A percentile compares a stretch with the other conserved stretches of the same genome.
Evolutionary conservation across 2,888 invertebrate species (phyloP).

Genomic region (Adelphocoris suturalis): DNA sequence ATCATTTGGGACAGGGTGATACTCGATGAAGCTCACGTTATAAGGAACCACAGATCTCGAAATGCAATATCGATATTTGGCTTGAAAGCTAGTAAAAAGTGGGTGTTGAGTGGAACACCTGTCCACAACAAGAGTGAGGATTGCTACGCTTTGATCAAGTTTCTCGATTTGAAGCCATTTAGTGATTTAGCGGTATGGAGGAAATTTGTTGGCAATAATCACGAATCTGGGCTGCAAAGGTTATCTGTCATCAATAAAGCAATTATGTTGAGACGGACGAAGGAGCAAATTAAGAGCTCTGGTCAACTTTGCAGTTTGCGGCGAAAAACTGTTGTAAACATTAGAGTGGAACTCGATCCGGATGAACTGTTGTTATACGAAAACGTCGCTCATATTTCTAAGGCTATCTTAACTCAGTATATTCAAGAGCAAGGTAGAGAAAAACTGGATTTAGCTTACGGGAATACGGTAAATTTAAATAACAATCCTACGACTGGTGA

Average conservation of each 20-base stretch:
- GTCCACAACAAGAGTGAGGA: constrained; percentile 96
- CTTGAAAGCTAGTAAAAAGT: constrained; percentile 84
- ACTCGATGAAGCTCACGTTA: constrained; percentile 95
- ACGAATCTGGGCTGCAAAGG: constrained; percentile 87
- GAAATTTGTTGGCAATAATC: constrained; percentile 93
- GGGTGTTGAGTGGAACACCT: constrained; percentile 96
- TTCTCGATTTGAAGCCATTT: constrained; percentile 91
- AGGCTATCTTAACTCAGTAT: constrained; percentile 87
- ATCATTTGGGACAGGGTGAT: constrained; percentile 90
- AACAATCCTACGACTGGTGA: constrained; percentile 78
- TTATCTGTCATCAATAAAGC: constrained; percentile 91
- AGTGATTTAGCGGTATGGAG: constrained; percentile 94
- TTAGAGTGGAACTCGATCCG: constrained; percentile 83
- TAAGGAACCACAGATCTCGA: constrained; percentile 91
- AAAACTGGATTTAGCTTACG: constrained; percentile 62
- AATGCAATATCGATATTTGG: constrained; percentile 86
- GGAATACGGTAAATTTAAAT: too few relatives aligned
- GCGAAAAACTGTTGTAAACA: constrained; percentile 81
- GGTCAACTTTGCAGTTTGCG: constrained; percentile 85
- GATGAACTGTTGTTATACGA: constrained; percentile 90
- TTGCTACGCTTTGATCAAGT: constrained; percentile 89
- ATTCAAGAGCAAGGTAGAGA: constrained; percentile 78
- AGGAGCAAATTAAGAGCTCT: constrained; percentile 85
- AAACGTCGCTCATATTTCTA: constrained; percentile 81
- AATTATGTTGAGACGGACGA: constrained; percentile 92